These are phyloP conservation scores for Drosophila rellima DNA, from an alignment of 2,888 invertebrate species.

Conservation along the genomic window DNA sequence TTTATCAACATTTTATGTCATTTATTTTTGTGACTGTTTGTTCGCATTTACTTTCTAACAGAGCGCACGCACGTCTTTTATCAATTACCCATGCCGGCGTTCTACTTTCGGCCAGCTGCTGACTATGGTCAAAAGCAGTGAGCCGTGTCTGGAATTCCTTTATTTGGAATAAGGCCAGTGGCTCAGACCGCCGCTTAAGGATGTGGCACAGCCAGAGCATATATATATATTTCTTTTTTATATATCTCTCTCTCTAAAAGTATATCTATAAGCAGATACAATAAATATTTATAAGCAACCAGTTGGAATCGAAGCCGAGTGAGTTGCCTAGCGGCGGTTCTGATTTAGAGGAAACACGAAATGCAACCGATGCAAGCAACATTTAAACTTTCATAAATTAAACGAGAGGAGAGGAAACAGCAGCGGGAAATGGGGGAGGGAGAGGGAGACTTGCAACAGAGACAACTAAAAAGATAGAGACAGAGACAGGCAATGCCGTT, in stretches of 20 bases:
- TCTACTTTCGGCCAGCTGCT: slow-evolving; percentile 66
- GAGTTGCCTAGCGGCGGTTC: slow-evolving; percentile 70
- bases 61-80: slow-evolving; percentile 60
- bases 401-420: slow-evolving; percentile 26
- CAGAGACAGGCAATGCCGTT: slow-evolving; percentile 39
- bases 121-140: slow-evolving; percentile 56
- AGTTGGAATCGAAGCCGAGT: slow-evolving; percentile 55
- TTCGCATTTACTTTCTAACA: slow-evolving; percentile 71
- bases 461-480: slow-evolving; percentile 21
- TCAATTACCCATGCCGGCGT: slow-evolving; percentile 62
- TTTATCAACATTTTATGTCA: neutral
- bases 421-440: neutral
- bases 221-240: neutral
- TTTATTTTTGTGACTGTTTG: slow-evolving; percentile 42
- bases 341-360: slow-evolving; percentile 75
- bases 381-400: slow-evolving; percentile 79
- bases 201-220: slow-evolving; percentile 58
- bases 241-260: slow-evolving; percentile 8
- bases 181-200: slow-evolving; percentile 69
- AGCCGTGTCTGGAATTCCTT: slow-evolving; percentile 62
- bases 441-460: slow-evolving; percentile 23
- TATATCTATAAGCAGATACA: slow-evolving; percentile 57
- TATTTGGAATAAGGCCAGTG: slow-evolving; percentile 71
- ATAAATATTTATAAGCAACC: slow-evolving; percentile 77
- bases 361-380: slow-evolving; percentile 61